Evolutionary conservation across 2,797 vertebrate genomes (phyloP), one percentile per base, ranked within the genome.

Genomic region (Anguilla pacifica): DNA sequence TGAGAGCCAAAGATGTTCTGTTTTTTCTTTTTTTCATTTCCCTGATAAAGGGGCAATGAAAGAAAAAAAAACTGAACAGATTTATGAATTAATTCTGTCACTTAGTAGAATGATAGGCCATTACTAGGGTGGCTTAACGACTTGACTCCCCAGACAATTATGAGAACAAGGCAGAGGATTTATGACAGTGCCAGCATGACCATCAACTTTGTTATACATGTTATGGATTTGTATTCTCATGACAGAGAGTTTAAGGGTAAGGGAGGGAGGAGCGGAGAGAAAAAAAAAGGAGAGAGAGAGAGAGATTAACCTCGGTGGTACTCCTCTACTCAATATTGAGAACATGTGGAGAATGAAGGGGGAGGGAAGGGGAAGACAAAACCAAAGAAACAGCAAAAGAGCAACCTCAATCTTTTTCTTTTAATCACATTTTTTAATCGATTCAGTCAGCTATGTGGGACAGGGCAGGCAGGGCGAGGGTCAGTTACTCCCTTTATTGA

Each of bases 81-180:
- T 81, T 88, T 88, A 88, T 89, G 86, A 53, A 89, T 90, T 86
- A 84, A 90, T 90, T 89, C 87, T 88, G 67, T 88, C 83, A 83
- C 86, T 89, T 88, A 64, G 35, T 83, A 85, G 86, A 88, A 90
- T 88, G 89, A 90, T 89, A 70, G 89, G 85, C 81, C 84, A 88
- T 85, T 89, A 77, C 55, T 86, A 61, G 84, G 79, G 46, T 86
- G 83, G 72, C 19, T 6, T 82, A 90, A 90, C 55, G 81, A 83
- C 83, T 89, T 59, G 85, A 86, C 77, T 84, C 57, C 85, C 53
- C 17, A 22, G 39, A 49, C 77, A 81, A 81, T 81, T 81, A 46
- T 15, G 35, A 25, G 77, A 81, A 81, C 77, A 81, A 81, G 77
- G 77, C 77, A 81, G 6, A 17, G 43, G 77, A 81, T 81, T 81